phyloP scores from a whole-genome alignment of 2,888 invertebrate species.

The Chouioia cunea region DNA sequence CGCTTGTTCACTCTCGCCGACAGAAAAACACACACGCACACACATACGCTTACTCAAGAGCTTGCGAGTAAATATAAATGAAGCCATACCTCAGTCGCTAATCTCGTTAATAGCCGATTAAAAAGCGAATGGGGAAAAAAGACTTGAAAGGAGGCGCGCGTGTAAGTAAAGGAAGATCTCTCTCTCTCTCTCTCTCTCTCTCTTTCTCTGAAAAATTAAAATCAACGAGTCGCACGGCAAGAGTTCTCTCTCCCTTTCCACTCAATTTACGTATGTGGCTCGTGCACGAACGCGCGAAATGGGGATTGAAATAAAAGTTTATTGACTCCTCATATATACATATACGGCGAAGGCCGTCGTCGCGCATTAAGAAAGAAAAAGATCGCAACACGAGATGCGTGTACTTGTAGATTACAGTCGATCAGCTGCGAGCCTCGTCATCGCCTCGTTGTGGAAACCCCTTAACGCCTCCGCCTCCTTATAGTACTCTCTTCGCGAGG shows the following conservation, averaged over 20 bases:
- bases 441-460: constrained; percentile 12
- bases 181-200: constrained; percentile 35
- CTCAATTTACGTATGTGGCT: constrained; percentile 35
- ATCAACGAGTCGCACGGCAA: constrained; percentile 26
- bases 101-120: constrained; percentile 47
- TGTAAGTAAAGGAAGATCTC: not conserved
- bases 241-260: constrained; percentile 6
- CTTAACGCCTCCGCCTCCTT: constrained; percentile 56
- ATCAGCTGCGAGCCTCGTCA: not conserved
- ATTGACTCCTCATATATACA: constrained; percentile 39
- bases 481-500: constrained; percentile 45
- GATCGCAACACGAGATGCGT: constrained; percentile 3
- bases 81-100: constrained; percentile 43
- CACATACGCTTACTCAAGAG: constrained; percentile 3
- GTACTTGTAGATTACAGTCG: too few species aligned
- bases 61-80: constrained; percentile 44
- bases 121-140: constrained; percentile 39
- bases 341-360: constrained; percentile 29
- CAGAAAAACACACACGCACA: too few species aligned
- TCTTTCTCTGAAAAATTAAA: constrained; percentile 39
- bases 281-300: constrained; percentile 16
- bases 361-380: too few species aligned
- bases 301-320: constrained; percentile 45
- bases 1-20: constrained; percentile 9
- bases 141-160: constrained; percentile 34